A percentile compares a stretch with the other conserved stretches of the same genome.
phyloP scores from a whole-genome alignment of 2,113 vertebrate species.

The Cervus canadensis region DNA sequence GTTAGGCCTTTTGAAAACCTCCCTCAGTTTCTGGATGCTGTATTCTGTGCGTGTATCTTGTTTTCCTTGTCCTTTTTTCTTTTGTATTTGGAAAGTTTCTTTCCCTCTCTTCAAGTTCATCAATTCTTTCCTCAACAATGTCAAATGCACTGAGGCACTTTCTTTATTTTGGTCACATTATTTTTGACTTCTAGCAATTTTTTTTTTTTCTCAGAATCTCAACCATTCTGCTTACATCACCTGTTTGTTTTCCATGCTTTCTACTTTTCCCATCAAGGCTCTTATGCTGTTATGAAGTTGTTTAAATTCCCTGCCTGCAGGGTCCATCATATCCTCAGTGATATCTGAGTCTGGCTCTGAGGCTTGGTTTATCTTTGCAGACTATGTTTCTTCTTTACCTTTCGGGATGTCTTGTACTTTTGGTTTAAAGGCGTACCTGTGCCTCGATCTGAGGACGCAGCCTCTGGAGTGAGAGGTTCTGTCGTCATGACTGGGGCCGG shows the following conservation, averaged over 20 bases:
- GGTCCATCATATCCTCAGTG: not conserved
- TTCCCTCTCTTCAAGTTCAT: not conserved
- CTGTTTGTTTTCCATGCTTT: not conserved
- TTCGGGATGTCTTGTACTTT: fast-evolving
- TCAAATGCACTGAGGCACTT: not conserved
- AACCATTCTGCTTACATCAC: not conserved
- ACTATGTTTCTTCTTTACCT: not conserved
- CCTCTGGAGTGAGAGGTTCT: fast-evolving
- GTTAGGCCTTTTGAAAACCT: not conserved
- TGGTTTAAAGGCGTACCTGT: not conserved
- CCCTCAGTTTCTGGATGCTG: not conserved
- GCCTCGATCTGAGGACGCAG: not conserved
- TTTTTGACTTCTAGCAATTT: not conserved
- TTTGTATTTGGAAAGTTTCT: not conserved
- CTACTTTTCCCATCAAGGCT: too few species aligned
- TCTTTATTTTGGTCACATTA: not conserved
- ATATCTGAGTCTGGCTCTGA: not conserved
- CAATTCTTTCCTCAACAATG: not conserved
- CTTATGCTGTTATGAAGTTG: not conserved
- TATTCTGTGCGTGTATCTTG: not conserved
- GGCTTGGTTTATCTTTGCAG: not conserved
- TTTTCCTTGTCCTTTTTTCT: not conserved
- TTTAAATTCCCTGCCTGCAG: not conserved
- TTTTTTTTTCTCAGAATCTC: not conserved
- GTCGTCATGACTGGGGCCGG: fast-evolving